These are phyloP conservation scores for Hypomecis punctinalis DNA, from an alignment of 2,888 invertebrate genomes.

Conservation along the genomic window DNA sequence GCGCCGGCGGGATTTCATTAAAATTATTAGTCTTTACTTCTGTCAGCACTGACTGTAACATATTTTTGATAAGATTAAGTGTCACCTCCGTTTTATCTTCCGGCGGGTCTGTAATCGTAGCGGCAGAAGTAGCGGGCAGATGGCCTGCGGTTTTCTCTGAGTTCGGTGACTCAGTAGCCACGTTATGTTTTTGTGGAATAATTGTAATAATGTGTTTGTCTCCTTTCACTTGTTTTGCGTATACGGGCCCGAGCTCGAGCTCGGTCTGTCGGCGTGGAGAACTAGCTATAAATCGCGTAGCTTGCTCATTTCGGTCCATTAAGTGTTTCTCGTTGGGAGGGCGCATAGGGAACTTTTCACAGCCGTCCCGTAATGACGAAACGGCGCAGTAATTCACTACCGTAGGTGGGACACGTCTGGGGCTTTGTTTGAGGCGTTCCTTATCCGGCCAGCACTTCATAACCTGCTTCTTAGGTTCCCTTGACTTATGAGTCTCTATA, in stretches of 20 bases:
- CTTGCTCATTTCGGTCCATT: conserved; percentile 30
- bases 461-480: conserved; percentile 43
- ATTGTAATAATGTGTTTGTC: conserved; percentile 25
- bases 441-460: conserved; percentile 53
- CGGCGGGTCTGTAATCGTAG: conserved; percentile 8
- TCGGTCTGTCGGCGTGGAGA: conserved; percentile 36
- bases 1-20: conserved; percentile 47
- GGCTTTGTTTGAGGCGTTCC: conserved; percentile 43
- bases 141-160: conserved; percentile 54
- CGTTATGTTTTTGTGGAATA: conserved; percentile 43
- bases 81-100: conserved; percentile 67
- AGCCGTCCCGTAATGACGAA: conserved; percentile 25
- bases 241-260: conserved; percentile 57
- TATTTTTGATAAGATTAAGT: conserved; percentile 71
- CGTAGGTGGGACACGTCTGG: conserved; percentile 17
- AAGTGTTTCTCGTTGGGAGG: conserved; percentile 32
- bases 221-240: conserved; percentile 47
- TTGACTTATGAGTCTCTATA: conserved; percentile 47
- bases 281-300: conserved; percentile 35
- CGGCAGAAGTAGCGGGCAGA: conserved; percentile 51
- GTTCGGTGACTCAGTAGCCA: conserved; percentile 56
- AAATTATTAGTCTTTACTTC: conserved; percentile 70
- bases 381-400: conserved; percentile 46
- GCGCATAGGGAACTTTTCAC: conserved; percentile 31
- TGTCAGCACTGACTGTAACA: conserved; percentile 69